Conservation (phyloP, 2,113 vertebrate genomes). For the Crotalus viridis region DNA sequence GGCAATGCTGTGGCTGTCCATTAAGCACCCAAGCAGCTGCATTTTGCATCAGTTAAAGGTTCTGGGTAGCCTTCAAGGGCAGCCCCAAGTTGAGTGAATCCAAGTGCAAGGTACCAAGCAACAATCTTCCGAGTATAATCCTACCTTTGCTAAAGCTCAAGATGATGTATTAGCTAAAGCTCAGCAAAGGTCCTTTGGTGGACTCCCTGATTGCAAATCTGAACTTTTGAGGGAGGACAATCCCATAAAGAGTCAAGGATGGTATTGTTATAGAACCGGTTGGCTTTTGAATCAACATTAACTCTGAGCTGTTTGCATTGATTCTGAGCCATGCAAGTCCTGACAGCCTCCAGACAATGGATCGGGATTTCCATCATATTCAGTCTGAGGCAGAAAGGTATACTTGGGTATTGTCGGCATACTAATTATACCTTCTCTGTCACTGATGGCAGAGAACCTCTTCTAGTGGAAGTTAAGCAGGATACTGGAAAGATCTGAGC, state of each 20-base stretch:
- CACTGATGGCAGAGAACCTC: neutral
- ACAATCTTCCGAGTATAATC: neutral
- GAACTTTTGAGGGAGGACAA: neutral
- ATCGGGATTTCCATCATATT: neutral
- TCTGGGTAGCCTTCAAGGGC: neutral
- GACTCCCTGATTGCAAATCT: neutral
- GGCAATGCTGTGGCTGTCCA: neutral
- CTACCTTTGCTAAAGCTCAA: neutral
- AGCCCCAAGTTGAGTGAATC: neutral
- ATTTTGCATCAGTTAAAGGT: neutral
- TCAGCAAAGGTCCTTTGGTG: neutral
- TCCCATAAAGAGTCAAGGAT: neutral
- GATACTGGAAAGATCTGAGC: neutral
- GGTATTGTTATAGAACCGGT: neutral
- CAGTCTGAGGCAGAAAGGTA: neutral
- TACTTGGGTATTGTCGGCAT: neutral
- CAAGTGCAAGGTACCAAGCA: neutral
- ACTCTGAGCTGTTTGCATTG: neutral
- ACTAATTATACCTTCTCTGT: neutral
- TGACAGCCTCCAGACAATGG: neutral
- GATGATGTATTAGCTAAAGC: neutral
- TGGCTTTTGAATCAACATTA: neutral
- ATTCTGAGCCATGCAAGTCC: neutral
- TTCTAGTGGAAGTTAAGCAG: neutral
- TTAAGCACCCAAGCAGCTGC: neutral